These are phyloP conservation scores for Sebastes baramenuke DNA, from an alignment of 2,797 vertebrate genomes.

Conservation along the genomic window DNA sequence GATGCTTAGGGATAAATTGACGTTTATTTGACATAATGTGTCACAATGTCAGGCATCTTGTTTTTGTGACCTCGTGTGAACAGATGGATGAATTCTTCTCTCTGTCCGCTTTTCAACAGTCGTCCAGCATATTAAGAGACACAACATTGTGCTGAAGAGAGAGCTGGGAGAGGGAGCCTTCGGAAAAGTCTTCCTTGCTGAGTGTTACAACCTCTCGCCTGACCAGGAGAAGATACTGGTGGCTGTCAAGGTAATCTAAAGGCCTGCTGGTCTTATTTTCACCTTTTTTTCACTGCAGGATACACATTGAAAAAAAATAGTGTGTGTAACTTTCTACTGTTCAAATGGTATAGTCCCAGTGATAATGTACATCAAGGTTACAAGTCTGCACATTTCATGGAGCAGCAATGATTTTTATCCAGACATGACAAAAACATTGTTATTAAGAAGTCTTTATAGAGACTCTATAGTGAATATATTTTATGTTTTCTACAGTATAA, in stretches of 20 bases:
- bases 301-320: background rate
- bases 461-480: background rate
- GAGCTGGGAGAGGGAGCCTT: constrained; percentile 98
- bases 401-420: background rate
- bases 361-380: too few species aligned
- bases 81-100: background rate
- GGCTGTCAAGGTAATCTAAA: constrained; percentile 92
- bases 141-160: constrained; percentile 97
- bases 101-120: constrained; percentile 78
- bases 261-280: background rate
- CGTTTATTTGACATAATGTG: background rate
- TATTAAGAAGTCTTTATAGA: background rate
- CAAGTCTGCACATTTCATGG: background rate
- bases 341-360: background rate
- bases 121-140: constrained; percentile 97
- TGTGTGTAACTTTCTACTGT: background rate
- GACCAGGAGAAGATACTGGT: constrained; percentile 97
- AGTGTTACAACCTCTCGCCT: constrained; percentile 94
- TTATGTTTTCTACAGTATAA: background rate
- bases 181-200: constrained; percentile 96
- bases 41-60: background rate
- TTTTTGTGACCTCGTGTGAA: background rate
- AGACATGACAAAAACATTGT: background rate
- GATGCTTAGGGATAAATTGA: background rate
- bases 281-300: background rate